Conservation (phyloP, 2,888 invertebrate species). For the Leistus spinibarbis region DNA sequence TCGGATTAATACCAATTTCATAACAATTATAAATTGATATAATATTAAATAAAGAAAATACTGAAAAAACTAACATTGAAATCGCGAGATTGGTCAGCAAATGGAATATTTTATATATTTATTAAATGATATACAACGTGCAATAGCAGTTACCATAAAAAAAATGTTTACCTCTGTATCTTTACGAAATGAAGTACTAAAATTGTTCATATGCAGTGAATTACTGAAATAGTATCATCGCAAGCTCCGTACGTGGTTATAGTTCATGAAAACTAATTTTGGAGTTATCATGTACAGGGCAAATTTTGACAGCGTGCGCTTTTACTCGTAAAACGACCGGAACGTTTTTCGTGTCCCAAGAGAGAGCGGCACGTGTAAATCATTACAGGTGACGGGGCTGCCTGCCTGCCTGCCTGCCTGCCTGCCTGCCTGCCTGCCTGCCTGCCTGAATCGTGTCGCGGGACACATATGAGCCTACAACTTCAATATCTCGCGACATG, state of each 20-base stretch:
- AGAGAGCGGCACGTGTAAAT: constrained; percentile 18
- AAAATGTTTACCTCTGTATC: background rate
- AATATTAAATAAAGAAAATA: too few relatives aligned
- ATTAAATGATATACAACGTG: too few relatives aligned
- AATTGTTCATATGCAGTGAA: background rate
- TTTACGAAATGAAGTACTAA: background rate
- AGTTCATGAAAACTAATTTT: background rate
- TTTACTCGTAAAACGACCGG: background rate
- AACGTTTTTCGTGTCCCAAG: constrained; percentile 4
- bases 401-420: background rate
- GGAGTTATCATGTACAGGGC: constrained; percentile 1
- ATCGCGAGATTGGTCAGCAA: too few relatives aligned
- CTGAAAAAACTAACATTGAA: too few relatives aligned
- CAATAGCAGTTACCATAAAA: too few relatives aligned
- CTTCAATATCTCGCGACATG: constrained; percentile 26
- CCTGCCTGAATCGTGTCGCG: background rate
- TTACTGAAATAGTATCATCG: background rate
- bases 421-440: background rate
- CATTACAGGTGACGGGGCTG: constrained; percentile 1
- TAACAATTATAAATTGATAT: too few relatives aligned
- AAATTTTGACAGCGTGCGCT: constrained; percentile 6
- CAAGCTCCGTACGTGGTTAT: background rate
- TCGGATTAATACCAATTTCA: too few relatives aligned
- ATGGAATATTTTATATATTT: too few relatives aligned
- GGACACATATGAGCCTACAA: constrained; percentile 12